Evolutionary conservation across 1,140 invertebrate genomes (phyloP).

Genomic region (Calosoma granatense): DNA sequence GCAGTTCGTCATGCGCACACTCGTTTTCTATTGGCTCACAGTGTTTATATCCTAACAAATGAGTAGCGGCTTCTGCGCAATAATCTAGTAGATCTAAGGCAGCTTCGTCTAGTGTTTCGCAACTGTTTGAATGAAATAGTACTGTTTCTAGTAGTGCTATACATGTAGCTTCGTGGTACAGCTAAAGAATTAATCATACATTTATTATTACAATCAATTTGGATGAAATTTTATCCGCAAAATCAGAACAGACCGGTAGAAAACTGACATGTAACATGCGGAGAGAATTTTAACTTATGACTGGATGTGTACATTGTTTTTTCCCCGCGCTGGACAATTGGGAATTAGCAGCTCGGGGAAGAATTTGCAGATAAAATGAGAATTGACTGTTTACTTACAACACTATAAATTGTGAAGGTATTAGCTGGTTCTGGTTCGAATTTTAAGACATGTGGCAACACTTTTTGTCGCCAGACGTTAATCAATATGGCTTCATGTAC

Average conservation of each 20-base stretch:
- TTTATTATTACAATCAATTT: constrained; percentile 25
- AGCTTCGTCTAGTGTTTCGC: constrained; percentile 55
- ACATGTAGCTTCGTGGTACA: constrained; percentile 60
- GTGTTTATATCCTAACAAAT: constrained; percentile 26
- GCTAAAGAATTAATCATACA: no score
- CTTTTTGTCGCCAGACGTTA: constrained; percentile 63
- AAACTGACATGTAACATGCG: no score
- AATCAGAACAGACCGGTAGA: background rate
- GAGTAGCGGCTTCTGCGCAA: constrained; percentile 35
- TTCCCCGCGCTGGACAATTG: no score
- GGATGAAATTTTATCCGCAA: background rate
- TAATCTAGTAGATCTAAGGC: constrained; percentile 60
- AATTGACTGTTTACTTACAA: no score
- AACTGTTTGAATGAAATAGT: constrained; percentile 60
- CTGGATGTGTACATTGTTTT: no score
- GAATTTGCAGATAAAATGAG: no score
- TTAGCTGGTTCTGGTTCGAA: constrained; percentile 48
- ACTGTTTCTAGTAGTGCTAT: constrained; percentile 63
- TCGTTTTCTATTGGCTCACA: constrained; percentile 36
- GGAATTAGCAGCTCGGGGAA: no score
- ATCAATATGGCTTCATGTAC: constrained; percentile 68
- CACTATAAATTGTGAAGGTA: constrained; percentile 57
- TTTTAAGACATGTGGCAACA: constrained; percentile 60
- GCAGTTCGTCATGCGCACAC: constrained; percentile 44
- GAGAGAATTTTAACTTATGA: no score